Percentiles rank a stretch among this genome's conserved stretches.
These are phyloP conservation scores for Lepus townsendii DNA, from an alignment of 2,797 vertebrate genomes.

Conservation along the genomic window DNA sequence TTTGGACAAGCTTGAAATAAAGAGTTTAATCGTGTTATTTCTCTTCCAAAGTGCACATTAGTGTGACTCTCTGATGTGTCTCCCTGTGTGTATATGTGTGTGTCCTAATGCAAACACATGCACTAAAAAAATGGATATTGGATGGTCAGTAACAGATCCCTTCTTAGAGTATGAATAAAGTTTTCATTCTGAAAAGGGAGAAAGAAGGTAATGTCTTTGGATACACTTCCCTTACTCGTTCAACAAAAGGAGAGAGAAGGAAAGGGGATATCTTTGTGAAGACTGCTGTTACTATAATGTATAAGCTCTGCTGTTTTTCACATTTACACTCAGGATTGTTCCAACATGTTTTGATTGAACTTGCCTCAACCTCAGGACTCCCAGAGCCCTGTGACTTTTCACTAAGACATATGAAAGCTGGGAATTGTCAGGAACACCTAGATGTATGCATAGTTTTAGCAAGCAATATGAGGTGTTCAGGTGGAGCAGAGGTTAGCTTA, in stretches of 20 bases:
- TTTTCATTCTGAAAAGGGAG: slow-evolving; percentile 76
- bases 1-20: slow-evolving; percentile 15
- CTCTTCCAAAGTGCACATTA: neutral
- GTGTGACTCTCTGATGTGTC: slow-evolving; percentile 24
- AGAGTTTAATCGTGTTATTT: neutral
- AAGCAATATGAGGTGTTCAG: slow-evolving; percentile 75
- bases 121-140: neutral
- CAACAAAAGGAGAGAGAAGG: neutral
- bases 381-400: slow-evolving; percentile 82
- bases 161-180: slow-evolving; percentile 49
- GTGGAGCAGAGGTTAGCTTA: slow-evolving; percentile 72
- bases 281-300: slow-evolving; percentile 23
- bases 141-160: slow-evolving; percentile 60
- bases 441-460: slow-evolving; percentile 76
- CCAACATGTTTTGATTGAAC: slow-evolving; percentile 86
- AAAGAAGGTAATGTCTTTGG: slow-evolving; percentile 71
- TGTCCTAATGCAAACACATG: neutral
- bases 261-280: slow-evolving; percentile 75
- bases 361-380: slow-evolving; percentile 80
- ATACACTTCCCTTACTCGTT: slow-evolving; percentile 28
- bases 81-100: neutral
- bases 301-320: slow-evolving; percentile 87
- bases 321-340: slow-evolving; percentile 82
- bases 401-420: slow-evolving; percentile 85
- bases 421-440: slow-evolving; percentile 87